Conservation (phyloP, 1,140 invertebrate species). For the Drosophila sp. region DNA sequence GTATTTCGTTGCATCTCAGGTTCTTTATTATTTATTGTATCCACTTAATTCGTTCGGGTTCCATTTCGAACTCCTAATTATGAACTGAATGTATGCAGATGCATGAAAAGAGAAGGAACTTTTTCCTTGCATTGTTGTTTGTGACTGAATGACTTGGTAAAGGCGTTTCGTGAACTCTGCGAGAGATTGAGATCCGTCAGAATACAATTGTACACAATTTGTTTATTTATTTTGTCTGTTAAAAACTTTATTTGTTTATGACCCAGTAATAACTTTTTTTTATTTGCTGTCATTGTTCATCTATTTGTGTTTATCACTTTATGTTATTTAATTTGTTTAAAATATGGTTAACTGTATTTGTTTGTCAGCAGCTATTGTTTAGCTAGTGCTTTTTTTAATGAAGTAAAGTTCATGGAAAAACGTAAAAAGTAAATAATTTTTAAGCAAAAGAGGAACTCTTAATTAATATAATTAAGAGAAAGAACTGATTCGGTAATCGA, state of each 20-base stretch:
- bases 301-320: conserved; percentile 14
- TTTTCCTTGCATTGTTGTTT: conserved; percentile 11
- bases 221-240: conserved; percentile 33
- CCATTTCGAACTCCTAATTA: conserved; percentile 41
- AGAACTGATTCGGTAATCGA: too few relatives aligned
- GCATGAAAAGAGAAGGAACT: conserved; percentile 30
- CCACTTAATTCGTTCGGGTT: conserved; percentile 29
- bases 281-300: conserved; percentile 16
- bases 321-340: conserved; percentile 18
- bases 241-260: conserved; percentile 21
- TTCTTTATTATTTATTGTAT: neutral
- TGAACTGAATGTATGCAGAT: conserved; percentile 39
- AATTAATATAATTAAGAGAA: too few relatives aligned
- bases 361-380: neutral
- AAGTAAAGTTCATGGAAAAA: neutral
- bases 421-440: neutral
- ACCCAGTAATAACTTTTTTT: conserved; percentile 11
- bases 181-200: neutral
- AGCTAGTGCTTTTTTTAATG: neutral
- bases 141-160: conserved; percentile 10
- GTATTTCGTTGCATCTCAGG: conserved; percentile 1
- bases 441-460: too few relatives aligned
- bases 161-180: conserved; percentile 11
- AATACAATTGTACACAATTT: conserved; percentile 10
- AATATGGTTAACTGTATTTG: conserved; percentile 2